These are phyloP conservation scores for Automeris io DNA, from an alignment of 2,888 invertebrate genomes.

Conservation along the genomic window DNA sequence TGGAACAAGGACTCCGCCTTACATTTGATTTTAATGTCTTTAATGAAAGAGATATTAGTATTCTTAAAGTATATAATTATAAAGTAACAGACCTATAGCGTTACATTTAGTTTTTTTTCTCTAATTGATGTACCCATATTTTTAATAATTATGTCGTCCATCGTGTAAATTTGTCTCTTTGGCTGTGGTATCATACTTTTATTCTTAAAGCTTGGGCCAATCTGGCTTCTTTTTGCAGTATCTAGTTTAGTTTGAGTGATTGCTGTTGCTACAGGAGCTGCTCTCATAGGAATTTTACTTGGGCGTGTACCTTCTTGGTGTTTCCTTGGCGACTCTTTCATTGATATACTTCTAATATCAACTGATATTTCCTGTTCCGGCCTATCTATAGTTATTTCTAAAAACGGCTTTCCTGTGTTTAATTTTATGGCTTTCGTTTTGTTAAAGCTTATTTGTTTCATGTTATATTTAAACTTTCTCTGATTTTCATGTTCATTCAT, in stretches of 20 bases:
- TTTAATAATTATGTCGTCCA: constrained; percentile 27
- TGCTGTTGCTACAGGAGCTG: constrained; percentile 11
- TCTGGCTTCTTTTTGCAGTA: not conserved
- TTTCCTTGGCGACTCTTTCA: constrained; percentile 3
- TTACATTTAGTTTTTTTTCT: constrained; percentile 27
- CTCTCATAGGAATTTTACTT: constrained; percentile 37
- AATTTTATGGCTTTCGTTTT: constrained; percentile 10
- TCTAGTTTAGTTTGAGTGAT: constrained; percentile 1
- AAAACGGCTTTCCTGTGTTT: constrained; percentile 16
- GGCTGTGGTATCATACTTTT: constrained; percentile 32
- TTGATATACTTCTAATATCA: constrained; percentile 10
- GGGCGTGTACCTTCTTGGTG: constrained; percentile 14
- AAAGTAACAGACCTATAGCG: constrained; percentile 26
- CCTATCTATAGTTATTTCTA: constrained; percentile 38
- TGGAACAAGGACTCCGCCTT: not conserved
- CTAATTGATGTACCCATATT: constrained; percentile 7
- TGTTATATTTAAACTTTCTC: not conserved
- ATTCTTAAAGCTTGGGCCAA: constrained; percentile 5
- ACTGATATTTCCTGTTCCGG: constrained; percentile 23
- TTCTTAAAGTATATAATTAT: constrained; percentile 7
- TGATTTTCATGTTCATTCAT: not conserved
- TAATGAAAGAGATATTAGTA: not conserved
- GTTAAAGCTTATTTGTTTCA: not conserved
- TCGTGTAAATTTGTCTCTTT: constrained; percentile 12
- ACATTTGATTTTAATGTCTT: too few species aligned